Base-by-base conservation (phyloP, 2,113 vertebrate species). In the Meleagris gallopavo region DNA sequence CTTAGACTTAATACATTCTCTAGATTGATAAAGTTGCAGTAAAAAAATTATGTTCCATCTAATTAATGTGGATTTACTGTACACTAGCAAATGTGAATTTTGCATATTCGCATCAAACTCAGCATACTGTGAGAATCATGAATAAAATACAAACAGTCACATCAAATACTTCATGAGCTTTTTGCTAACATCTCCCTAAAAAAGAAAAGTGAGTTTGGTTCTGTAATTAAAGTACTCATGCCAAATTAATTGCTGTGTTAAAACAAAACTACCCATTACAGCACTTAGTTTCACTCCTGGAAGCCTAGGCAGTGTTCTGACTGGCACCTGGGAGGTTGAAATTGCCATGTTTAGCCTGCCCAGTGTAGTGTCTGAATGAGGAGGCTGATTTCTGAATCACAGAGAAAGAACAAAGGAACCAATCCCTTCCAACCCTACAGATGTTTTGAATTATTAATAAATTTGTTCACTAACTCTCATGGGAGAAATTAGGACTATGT, bases 191-290 rank as follows among this genome's bases (percentile, higher is more conserved):
- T 43, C 79, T 94, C 83, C 43, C 43, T 67, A 86, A 90, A 78
- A 79, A 79, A 5, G 29, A 89, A 62, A 94, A 75, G 27, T 58
- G 45, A 22, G 10, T 89, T 90, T 10, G 6, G 71, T 79, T 92
- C 66, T 76, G 36, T 48, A 90, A 88, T 82, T 91, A 83, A 87
- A 91, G 21, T 34, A 79, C 54, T 79, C 60, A 76, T 82, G 77
- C 25, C 62, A 93, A 83, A 92, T 73, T 22, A 66, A 87, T 90
- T 92, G 54, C 60, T 93, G 29, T 76, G 16, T 46, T 94, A 71
- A 85, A 92, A 90, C 50, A 73, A 79, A 97, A 58, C 67, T 58
- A 66, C 30, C 84, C 10, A 1, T 79, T 94, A 76, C 25, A 90
- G 60, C 58, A 41, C 36, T 65, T 74, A 67, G 32, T 86, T 93